Percentiles rank a stretch among this genome's conserved stretches.
Conservation (phyloP, 2,888 invertebrate species). For the Ashinkailepas kermadecensis region DNA sequence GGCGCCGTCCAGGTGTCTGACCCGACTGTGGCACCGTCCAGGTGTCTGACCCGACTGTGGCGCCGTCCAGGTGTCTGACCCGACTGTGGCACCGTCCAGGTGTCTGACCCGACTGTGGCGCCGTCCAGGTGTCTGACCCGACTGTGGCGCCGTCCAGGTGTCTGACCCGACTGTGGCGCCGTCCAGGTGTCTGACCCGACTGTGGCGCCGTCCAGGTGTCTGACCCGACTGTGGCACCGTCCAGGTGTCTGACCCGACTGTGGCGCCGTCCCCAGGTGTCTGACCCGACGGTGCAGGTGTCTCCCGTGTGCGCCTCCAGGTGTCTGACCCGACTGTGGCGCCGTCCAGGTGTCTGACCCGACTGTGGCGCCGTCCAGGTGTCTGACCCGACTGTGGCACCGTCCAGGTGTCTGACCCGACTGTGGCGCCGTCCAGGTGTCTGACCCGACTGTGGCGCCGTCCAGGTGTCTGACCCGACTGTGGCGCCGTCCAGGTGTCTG, state of each 20-base stretch:
- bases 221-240: constrained; percentile 49
- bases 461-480: neutral
- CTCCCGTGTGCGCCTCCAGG: too few relatives aligned
- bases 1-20: too few relatives aligned
- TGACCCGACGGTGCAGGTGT: too few relatives aligned
- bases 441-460: too few relatives aligned
- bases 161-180: too few relatives aligned
- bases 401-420: too few relatives aligned
- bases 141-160: constrained; percentile 55
- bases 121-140: too few relatives aligned
- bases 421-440: constrained; percentile 58
- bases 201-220: neutral
- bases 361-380: constrained; percentile 52
- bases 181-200: neutral
- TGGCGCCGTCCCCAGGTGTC: too few relatives aligned
- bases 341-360: too few relatives aligned
- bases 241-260: constrained; percentile 41
- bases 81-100: constrained; percentile 52
- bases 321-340: neutral
- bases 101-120: neutral
- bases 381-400: neutral
- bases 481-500: too few relatives aligned
- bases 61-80: too few relatives aligned
- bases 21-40: constrained; percentile 52
- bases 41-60: neutral